Conservation (phyloP, 2,113 vertebrate genomes). For the Pluvialis apricaria region DNA sequence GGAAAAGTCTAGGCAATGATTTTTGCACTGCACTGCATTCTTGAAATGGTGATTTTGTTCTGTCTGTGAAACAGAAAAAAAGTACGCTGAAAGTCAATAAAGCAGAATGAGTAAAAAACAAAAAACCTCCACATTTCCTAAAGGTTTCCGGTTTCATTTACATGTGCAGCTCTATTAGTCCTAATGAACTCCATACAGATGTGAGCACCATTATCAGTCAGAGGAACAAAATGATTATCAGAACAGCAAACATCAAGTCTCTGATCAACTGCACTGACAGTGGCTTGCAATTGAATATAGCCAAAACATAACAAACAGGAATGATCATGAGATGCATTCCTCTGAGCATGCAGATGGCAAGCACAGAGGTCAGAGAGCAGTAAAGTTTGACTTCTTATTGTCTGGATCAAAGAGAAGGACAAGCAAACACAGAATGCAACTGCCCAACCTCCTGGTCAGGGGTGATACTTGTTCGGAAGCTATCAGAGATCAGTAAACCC, state of each 20-base stretch:
- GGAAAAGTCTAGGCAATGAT: neutral
- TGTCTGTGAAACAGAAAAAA: neutral
- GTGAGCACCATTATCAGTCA: neutral
- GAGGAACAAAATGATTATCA: neutral
- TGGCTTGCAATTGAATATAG: neutral
- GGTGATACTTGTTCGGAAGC: neutral
- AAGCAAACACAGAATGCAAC: neutral
- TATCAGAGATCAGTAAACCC: neutral
- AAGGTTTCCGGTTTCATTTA: neutral
- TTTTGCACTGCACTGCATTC: no score
- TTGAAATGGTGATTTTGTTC: neutral
- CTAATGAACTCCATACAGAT: neutral
- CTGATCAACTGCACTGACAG: neutral
- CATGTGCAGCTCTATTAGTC: neutral
- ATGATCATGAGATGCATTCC: rapidly evolving
- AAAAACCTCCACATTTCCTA: neutral
- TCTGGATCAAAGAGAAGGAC: neutral
- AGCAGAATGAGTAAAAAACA: neutral
- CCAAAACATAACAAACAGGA: neutral
- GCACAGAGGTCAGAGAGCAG: neutral
- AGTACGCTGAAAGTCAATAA: neutral
- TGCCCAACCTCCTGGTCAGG: neutral
- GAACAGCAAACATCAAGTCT: rapidly evolving
- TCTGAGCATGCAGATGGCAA: neutral
- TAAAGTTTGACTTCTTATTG: neutral